A percentile compares a stretch with the other conserved stretches of the same genome.
These are phyloP conservation scores for Sphyrna mokarran DNA, from an alignment of 2,113 vertebrate genomes.

Conservation along the genomic window DNA sequence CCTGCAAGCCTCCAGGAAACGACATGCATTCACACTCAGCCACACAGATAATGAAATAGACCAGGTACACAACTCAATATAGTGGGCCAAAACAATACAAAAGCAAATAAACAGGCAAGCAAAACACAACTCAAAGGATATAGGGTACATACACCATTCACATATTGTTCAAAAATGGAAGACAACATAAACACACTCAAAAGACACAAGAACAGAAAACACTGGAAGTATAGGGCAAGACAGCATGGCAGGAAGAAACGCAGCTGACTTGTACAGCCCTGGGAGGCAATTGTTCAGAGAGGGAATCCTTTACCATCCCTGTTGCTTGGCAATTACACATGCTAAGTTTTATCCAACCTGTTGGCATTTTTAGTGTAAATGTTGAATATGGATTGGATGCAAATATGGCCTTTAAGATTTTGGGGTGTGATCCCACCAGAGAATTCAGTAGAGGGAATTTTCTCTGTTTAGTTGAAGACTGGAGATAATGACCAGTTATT, in stretches of 20 bases:
- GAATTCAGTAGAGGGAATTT: too few relatives aligned
- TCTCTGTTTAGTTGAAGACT: too few relatives aligned
- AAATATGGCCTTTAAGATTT: too few relatives aligned
- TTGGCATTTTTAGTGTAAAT: too few relatives aligned
- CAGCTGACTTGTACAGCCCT: not conserved
- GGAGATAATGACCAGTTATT: too few relatives aligned
- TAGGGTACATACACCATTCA: not conserved
- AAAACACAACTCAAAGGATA: not conserved
- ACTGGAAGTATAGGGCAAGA: not conserved
- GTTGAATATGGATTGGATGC: too few relatives aligned
- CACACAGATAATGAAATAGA: not conserved
- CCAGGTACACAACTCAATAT: not conserved
- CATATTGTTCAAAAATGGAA: not conserved
- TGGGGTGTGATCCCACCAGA: too few relatives aligned
- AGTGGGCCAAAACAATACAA: not conserved
- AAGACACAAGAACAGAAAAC: not conserved
- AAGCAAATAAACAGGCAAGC: not conserved
- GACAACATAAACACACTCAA: not conserved
- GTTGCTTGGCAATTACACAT: too few relatives aligned
- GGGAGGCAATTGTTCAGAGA: too few relatives aligned
- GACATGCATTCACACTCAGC: not conserved
- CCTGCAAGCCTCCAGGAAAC: not conserved
- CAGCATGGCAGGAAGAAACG: too few relatives aligned
- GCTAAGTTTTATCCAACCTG: too few relatives aligned
- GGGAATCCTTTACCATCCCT: too few relatives aligned